Evolutionary conservation across 2,113 vertebrate species (phyloP), one percentile per base, ranked within the genome.

Genomic region (Pelodiscus sinensis): DNA sequence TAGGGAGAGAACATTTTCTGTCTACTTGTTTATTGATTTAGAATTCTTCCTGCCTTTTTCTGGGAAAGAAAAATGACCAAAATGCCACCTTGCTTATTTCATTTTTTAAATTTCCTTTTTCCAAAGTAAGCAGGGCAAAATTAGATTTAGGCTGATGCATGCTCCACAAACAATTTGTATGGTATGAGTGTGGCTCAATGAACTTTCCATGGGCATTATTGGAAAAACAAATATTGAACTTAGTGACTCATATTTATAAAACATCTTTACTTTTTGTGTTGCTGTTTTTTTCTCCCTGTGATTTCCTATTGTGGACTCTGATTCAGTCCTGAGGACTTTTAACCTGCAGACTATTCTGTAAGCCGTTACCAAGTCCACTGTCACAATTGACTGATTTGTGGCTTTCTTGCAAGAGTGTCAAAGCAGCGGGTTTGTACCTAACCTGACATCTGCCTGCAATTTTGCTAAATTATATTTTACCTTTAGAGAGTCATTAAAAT

Each of bases 141-240:
- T 95, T 96, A 96, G 93, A 90, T 91, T 85, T 52, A 93, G 91
- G 62, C 86, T 93, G 92, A 91, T 96, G 96, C 92, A 35, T 92
- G 79, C 79, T 94, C 95, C 95, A 89, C 73, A 96, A 96, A 95
- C 94, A 96, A 94, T 94, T 90, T 90, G 71, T 65, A 73, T 88
- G 88, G 95, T 73, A 90, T 91, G 73, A 51, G 84, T 93, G 94
- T 78, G 96, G 96, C 93, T 95, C 88, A 94, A 93, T 95, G 93
- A 97, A 95, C 92, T 95, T 95, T 96, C 91, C 92, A 88, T 85
- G 82, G 88, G 84, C 84, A 90, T 96, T 96, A 91, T 95, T 97
- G 95, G 96, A 96, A 96, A 96, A 92, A 95, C 84, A 97, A 96
- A 97, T 97, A 96, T 97, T 89, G 68, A 94, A 60, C 81, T 84